Conservation (phyloP, 2,888 invertebrate species). For the Helobdella robusta region DNA sequence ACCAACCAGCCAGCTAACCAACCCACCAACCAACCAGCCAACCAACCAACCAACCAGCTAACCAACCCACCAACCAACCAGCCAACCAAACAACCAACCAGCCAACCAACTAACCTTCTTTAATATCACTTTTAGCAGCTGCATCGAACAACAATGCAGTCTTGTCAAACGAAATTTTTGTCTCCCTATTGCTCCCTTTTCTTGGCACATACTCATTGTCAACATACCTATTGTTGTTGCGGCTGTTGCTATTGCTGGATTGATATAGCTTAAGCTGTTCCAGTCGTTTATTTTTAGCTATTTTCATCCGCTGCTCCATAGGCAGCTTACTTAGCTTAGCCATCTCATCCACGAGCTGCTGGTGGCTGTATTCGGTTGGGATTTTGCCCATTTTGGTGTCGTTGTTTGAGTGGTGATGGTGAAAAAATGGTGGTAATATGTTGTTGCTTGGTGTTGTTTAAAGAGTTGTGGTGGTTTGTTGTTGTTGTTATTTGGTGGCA, state of each 20-base stretch:
- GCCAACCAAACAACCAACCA: no score
- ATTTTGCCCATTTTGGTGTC: background rate
- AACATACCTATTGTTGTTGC: background rate
- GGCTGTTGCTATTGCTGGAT: background rate
- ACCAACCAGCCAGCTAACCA: no score
- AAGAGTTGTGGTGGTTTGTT: no score
- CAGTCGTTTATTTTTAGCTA: conserved; percentile 19
- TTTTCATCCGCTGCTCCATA: conserved; percentile 14
- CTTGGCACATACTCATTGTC: background rate
- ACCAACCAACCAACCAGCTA: no score
- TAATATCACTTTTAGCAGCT: conserved; percentile 13
- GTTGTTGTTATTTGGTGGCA: no score
- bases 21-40: no score
- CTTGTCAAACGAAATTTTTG: conserved; percentile 2
- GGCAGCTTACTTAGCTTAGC: background rate
- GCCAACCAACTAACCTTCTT: conserved; percentile 22
- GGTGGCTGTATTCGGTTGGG: background rate
- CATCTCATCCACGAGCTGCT: conserved; percentile 20
- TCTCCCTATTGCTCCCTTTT: background rate
- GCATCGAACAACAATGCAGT: conserved; percentile 19
- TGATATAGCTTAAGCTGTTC: conserved; percentile 23
- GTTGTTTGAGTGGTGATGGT: no score
- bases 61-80: no score
- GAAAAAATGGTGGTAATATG: no score
- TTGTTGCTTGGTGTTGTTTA: no score